Evolutionary conservation across 2,888 invertebrate species (phyloP).

Genomic region (Therioaphis trifolii): DNA sequence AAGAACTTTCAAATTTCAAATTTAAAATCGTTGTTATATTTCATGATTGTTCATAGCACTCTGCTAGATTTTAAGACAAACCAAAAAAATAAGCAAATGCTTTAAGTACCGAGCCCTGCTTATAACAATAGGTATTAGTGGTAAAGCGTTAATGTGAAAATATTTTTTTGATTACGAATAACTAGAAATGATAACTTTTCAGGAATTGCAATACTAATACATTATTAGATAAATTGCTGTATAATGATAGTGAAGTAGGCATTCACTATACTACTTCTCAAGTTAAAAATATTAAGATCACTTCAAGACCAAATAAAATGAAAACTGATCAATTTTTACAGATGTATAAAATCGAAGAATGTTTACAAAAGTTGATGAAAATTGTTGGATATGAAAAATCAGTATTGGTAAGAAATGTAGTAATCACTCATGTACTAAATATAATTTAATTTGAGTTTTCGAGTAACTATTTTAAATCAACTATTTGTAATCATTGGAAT

Average conservation of each 20-base stretch:
- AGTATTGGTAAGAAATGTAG: neutral
- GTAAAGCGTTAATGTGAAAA: too few relatives aligned
- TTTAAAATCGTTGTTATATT: too few relatives aligned
- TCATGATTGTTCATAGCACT: too few relatives aligned
- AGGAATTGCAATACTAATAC: neutral
- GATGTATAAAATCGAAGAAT: slow-evolving; percentile 84
- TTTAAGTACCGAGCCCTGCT: too few relatives aligned
- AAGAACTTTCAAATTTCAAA: too few relatives aligned
- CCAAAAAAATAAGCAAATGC: too few relatives aligned
- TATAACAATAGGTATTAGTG: too few relatives aligned
- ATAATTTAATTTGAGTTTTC: neutral
- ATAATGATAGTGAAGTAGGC: neutral
- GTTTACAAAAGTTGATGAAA: slow-evolving; percentile 84
- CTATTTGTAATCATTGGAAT: neutral
- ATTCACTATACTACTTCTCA: neutral
- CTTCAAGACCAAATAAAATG: neutral
- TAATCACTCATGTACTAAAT: too few relatives aligned
- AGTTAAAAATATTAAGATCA: neutral
- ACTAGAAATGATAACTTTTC: too few relatives aligned
- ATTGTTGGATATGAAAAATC: slow-evolving; percentile 81
- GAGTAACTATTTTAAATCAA: neutral
- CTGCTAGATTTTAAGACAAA: too few relatives aligned
- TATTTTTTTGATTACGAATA: too few relatives aligned
- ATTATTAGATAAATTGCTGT: neutral
- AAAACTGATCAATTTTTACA: slow-evolving; percentile 72